Conservation (phyloP, 2,797 vertebrate genomes). For the Gadopsis marmoratus region DNA sequence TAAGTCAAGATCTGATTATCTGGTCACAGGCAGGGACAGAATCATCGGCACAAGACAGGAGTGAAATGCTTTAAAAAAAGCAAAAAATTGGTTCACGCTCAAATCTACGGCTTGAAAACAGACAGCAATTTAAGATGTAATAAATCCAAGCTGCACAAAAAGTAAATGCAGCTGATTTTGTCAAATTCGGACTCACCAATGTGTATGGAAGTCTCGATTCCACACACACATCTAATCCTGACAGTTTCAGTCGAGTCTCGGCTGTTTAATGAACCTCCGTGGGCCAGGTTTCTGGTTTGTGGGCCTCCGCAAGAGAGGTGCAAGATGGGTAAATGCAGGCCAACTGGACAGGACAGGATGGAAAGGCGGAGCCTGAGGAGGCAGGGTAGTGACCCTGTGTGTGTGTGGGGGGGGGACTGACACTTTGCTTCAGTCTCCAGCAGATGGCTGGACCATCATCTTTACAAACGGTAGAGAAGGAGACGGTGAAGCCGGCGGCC, state of each 20-base stretch:
- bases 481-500: not conserved
- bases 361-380: no score
- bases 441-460: conserved; percentile 58
- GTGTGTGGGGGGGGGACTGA: conserved; percentile 40
- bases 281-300: no score
- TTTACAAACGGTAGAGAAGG: conserved; percentile 26
- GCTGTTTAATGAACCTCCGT: no score
- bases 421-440: conserved; percentile 46
- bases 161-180: not conserved
- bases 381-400: not conserved
- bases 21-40: not conserved
- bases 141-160: no score
- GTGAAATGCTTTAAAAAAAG: not conserved
- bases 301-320: no score
- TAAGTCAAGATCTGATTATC: not conserved
- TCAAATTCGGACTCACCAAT: not conserved
- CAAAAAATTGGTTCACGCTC: not conserved
- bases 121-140: not conserved
- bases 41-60: not conserved
- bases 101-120: not conserved
- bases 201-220: no score
- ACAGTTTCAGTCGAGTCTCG: no score
- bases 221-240: no score
- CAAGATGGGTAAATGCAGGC: no score
- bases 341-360: no score